A percentile compares a stretch with the other conserved stretches of the same genome.
Conservation (phyloP, 1,140 invertebrate genomes). For the Hylyphantes graminicola region DNA sequence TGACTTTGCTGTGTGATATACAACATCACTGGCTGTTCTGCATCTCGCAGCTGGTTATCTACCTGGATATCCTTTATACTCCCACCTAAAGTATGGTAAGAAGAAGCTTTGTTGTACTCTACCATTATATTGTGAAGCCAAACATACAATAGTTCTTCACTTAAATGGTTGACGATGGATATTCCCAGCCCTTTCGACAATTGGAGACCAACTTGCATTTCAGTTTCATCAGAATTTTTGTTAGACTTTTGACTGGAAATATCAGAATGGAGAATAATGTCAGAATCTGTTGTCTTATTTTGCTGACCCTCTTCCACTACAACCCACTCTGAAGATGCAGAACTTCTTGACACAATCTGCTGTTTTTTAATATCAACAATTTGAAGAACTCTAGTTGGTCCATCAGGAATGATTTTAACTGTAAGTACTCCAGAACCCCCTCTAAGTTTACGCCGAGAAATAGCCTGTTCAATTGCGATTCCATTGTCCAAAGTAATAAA, state of each 20-base stretch:
- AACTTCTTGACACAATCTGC: slow-evolving; percentile 22
- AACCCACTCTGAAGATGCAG: slow-evolving; percentile 60
- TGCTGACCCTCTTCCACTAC: slow-evolving; percentile 57
- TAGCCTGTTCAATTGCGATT: slow-evolving; percentile 83
- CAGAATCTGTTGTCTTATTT: background rate
- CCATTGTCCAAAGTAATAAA: slow-evolving; percentile 67
- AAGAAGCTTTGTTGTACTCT: slow-evolving; percentile 73
- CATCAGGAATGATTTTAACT: slow-evolving; percentile 86
- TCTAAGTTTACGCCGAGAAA: slow-evolving; percentile 82
- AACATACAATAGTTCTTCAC: slow-evolving; percentile 89
- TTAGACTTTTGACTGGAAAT: background rate
- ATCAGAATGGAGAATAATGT: background rate
- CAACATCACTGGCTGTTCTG: slow-evolving; percentile 83
- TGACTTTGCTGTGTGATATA: slow-evolving; percentile 74
- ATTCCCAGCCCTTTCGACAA: slow-evolving; percentile 80
- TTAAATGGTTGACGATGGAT: slow-evolving; percentile 81
- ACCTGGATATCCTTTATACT: slow-evolving; percentile 86
- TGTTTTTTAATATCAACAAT: slow-evolving; percentile 77
- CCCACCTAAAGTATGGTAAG: slow-evolving; percentile 76
- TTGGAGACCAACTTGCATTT: slow-evolving; percentile 63
- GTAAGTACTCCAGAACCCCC: slow-evolving; percentile 91
- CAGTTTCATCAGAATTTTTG: slow-evolving; percentile 15
- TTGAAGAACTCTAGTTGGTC: slow-evolving; percentile 89
- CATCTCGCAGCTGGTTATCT: slow-evolving; percentile 90
- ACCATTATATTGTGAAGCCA: slow-evolving; percentile 79